A percentile compares a stretch with the other conserved stretches of the same genome.
phyloP scores from a whole-genome alignment of 2,888 invertebrate genomes.

The Hypselothyrea guttata region DNA sequence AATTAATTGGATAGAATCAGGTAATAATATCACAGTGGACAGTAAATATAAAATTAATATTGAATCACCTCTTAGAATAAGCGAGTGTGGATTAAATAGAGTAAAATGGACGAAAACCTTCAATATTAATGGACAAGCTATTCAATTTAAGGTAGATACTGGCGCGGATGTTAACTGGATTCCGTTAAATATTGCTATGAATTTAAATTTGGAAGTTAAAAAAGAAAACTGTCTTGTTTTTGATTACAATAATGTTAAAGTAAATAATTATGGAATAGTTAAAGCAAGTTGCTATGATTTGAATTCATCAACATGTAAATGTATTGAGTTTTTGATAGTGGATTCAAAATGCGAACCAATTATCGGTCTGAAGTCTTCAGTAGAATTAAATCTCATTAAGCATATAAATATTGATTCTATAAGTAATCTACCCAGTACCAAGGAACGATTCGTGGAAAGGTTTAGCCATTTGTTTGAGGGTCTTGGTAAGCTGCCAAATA shows the following conservation, averaged over 20 bases:
- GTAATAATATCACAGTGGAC: too few species aligned
- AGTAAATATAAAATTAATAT: too few species aligned
- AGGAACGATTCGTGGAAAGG: background rate
- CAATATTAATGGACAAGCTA: background rate
- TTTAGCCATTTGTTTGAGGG: background rate
- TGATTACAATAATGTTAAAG: slow-evolving; percentile 35
- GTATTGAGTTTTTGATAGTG: slow-evolving; percentile 7
- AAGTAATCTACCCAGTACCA: background rate
- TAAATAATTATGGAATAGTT: background rate
- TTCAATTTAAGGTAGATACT: slow-evolving; percentile 37
- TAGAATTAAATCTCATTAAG: slow-evolving; percentile 7
- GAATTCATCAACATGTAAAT: background rate
- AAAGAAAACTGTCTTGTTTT: slow-evolving; percentile 21
- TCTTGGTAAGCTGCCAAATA: background rate
- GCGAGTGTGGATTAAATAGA: background rate
- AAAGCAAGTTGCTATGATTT: background rate
- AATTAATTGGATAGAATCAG: background rate
- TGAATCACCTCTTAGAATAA: background rate
- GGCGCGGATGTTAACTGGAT: slow-evolving; percentile 43
- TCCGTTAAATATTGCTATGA: slow-evolving; percentile 22
- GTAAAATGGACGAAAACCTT: too few species aligned
- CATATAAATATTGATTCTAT: slow-evolving; percentile 5
- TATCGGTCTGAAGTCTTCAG: slow-evolving; percentile 1
- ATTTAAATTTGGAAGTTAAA: slow-evolving; percentile 26
- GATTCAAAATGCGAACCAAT: slow-evolving; percentile 1